phyloP scores from a whole-genome alignment of 2,113 vertebrate genomes.

The Pogonocichla stellata region DNA sequence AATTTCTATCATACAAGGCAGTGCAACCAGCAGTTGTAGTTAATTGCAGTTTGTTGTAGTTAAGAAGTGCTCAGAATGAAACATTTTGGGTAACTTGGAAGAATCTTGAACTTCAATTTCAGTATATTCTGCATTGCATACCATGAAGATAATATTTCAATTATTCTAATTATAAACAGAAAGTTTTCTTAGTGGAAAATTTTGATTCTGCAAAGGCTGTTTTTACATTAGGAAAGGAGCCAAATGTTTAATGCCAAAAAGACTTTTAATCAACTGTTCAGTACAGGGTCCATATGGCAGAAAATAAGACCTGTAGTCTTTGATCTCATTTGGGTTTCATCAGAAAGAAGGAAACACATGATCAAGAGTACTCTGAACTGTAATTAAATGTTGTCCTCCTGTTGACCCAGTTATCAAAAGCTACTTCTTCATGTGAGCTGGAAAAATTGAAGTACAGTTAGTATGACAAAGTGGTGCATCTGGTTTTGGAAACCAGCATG shows the following conservation, averaged over 20 bases:
- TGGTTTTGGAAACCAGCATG: background rate
- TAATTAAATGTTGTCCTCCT: background rate
- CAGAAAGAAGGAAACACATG: background rate
- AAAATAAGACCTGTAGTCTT: background rate
- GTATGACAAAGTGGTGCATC: background rate
- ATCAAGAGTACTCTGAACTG: background rate
- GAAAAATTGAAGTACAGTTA: background rate
- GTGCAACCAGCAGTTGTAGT: background rate
- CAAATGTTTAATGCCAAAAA: background rate
- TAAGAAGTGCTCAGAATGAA: background rate
- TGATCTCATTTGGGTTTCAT: background rate
- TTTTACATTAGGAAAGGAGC: background rate
- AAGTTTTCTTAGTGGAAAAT: background rate
- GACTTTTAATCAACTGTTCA: background rate
- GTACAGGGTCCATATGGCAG: background rate
- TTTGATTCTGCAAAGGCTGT: background rate
- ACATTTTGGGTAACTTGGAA: background rate
- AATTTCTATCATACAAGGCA: background rate
- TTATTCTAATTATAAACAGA: background rate
- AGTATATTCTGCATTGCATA: background rate
- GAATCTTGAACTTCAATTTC: background rate
- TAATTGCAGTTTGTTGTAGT: background rate
- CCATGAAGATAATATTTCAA: background rate
- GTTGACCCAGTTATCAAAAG: background rate
- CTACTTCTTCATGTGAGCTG: background rate